phyloP scores from a whole-genome alignment of 2,113 vertebrate genomes.

The Leptobrachium ailaonicum region DNA sequence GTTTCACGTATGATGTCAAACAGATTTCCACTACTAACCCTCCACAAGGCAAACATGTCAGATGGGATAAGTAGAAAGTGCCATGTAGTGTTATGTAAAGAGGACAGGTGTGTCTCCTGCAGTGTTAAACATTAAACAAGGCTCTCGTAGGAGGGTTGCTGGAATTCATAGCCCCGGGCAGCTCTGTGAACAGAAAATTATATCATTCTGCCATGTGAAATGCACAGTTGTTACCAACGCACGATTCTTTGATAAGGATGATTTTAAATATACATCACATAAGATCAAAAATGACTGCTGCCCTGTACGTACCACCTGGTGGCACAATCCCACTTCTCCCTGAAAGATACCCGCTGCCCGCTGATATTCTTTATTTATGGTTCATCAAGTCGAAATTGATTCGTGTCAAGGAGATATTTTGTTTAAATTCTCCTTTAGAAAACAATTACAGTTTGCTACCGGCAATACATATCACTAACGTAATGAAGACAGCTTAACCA shows the following conservation, averaged over 20 bases:
- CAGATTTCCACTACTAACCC: constrained; percentile 17
- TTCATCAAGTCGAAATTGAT: too few species aligned
- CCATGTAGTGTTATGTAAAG: constrained; percentile 1
- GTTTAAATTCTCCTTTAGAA: too few species aligned
- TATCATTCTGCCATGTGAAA: constrained; percentile 7
- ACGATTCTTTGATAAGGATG: constrained; percentile 11
- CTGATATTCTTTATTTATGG: too few species aligned
- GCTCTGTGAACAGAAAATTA: constrained; percentile 46
- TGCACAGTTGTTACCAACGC: neutral
- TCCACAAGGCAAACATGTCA: constrained; percentile 37
- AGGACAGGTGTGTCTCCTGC: constrained; percentile 55
- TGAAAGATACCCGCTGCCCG: too few species aligned
- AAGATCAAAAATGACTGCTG: neutral
- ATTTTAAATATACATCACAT: neutral
- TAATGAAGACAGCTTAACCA: too few species aligned
- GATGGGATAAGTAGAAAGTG: constrained; percentile 15
- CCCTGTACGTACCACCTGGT: neutral
- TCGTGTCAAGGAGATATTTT: too few species aligned
- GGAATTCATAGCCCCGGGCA: constrained; percentile 59
- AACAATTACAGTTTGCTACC: too few species aligned
- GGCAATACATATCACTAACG: too few species aligned
- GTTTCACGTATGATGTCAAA: constrained; percentile 6
- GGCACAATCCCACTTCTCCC: neutral
- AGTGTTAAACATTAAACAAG: constrained; percentile 50
- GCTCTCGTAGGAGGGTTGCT: constrained; percentile 46